Evolutionary conservation across 1,140 invertebrate genomes (phyloP).

Genomic region (Cydia fagiglandana): DNA sequence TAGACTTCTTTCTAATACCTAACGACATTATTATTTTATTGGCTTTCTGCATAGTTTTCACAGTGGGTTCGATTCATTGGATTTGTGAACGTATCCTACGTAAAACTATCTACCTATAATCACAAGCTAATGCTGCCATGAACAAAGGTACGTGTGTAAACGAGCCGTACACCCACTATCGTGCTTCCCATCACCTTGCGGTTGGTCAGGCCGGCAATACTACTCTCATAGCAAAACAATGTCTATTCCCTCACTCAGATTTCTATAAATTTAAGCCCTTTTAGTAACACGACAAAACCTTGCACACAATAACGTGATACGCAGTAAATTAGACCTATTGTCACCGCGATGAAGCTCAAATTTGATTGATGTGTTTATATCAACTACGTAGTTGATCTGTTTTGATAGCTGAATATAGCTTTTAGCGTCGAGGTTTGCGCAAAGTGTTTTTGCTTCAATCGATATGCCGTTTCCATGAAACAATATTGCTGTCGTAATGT

Average conservation of each 20-base stretch:
- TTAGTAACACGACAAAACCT: not conserved
- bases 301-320: not conserved
- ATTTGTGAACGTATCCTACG: not conserved
- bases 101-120: not conserved
- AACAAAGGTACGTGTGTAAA: slow-evolving; percentile 16
- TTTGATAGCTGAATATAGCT: slow-evolving; percentile 16
- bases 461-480: slow-evolving; percentile 10
- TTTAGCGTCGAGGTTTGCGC: slow-evolving; percentile 2
- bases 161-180: slow-evolving; percentile 11
- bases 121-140: slow-evolving; percentile 19
- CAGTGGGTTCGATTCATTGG: not conserved
- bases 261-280: slow-evolving; percentile 2
- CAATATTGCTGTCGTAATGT: slow-evolving; percentile 6
- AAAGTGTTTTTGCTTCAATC: slow-evolving; percentile 14
- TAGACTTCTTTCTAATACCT: too few species aligned
- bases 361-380: slow-evolving; percentile 5
- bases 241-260: not conserved
- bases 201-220: slow-evolving; percentile 8
- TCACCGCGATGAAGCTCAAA: not conserved
- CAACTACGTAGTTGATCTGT: not conserved
- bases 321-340: slow-evolving; percentile 8
- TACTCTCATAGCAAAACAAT: not conserved
- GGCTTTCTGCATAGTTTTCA: not conserved
- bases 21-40: too few species aligned
- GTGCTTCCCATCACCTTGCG: not conserved